phyloP scores from a whole-genome alignment of 2,113 vertebrate species.

The Aleadryas rufinucha region DNA sequence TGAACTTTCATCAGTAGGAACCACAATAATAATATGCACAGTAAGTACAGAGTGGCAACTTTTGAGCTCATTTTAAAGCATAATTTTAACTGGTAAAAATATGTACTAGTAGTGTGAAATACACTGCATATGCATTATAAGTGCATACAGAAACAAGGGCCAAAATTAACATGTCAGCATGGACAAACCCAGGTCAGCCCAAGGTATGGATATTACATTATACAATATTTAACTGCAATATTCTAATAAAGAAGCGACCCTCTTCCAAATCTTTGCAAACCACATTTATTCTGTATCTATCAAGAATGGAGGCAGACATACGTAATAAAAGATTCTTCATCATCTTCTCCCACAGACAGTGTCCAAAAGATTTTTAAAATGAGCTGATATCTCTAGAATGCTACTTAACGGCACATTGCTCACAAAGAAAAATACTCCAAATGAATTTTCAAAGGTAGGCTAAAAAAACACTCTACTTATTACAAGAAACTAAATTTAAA shows the following conservation, averaged over 20 bases:
- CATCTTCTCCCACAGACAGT: background rate
- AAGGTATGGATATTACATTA: background rate
- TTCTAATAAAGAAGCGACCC: rapidly evolving
- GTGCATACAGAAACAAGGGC: background rate
- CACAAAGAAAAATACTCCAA: background rate
- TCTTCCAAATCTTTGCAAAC: background rate
- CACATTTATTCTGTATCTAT: background rate
- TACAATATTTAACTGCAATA: background rate
- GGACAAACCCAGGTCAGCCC: background rate
- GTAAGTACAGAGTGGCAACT: background rate
- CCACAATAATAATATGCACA: background rate
- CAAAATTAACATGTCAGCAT: background rate
- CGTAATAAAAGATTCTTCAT: background rate
- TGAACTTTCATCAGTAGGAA: background rate
- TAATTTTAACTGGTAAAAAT: background rate
- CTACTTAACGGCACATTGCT: background rate
- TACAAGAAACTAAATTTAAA: background rate
- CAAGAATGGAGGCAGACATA: background rate
- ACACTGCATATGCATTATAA: background rate
- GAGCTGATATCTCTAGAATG: background rate
- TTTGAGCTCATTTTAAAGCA: background rate
- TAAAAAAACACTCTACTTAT: background rate
- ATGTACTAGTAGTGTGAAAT: background rate
- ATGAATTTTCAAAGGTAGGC: background rate
- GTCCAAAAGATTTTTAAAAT: background rate